phyloP scores from a whole-genome alignment of 2,113 vertebrate species.

The Anoplopoma fimbria region DNA sequence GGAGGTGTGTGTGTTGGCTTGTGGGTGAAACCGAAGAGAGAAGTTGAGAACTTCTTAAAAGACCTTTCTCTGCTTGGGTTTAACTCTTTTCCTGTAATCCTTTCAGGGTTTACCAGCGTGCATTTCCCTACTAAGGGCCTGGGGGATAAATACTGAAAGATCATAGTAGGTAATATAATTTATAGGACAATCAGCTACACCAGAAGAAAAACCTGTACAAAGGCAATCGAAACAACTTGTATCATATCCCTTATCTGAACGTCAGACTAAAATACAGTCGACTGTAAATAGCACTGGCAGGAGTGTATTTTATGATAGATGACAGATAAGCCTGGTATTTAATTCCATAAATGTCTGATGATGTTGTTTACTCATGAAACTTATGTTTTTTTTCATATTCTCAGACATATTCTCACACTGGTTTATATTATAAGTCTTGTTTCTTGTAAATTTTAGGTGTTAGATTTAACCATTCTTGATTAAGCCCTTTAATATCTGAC shows the following conservation, averaged over 20 bases:
- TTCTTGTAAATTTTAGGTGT: neutral
- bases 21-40: conserved; percentile 38
- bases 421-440: neutral
- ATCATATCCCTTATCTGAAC: neutral
- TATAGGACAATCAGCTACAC: neutral
- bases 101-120: conserved; percentile 27
- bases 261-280: neutral
- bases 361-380: conserved; percentile 5
- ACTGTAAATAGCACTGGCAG: conserved; percentile 9
- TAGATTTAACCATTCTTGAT: neutral
- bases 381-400: conserved; percentile 16
- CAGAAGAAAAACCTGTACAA: neutral
- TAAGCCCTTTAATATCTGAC: neutral
- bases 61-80: conserved; percentile 36
- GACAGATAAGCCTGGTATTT: conserved; percentile 56
- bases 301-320: conserved; percentile 15
- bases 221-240: conserved; percentile 21
- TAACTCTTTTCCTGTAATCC: conserved; percentile 50
- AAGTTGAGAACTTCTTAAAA: conserved; percentile 37
- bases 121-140: neutral
- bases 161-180: conserved; percentile 17
- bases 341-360: conserved; percentile 10
- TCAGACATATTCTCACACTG: neutral
- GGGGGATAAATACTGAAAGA: neutral
- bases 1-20: conserved; percentile 27